phyloP scores from a whole-genome alignment of 2,888 invertebrate species.

The Hoplodrina ambigua region DNA sequence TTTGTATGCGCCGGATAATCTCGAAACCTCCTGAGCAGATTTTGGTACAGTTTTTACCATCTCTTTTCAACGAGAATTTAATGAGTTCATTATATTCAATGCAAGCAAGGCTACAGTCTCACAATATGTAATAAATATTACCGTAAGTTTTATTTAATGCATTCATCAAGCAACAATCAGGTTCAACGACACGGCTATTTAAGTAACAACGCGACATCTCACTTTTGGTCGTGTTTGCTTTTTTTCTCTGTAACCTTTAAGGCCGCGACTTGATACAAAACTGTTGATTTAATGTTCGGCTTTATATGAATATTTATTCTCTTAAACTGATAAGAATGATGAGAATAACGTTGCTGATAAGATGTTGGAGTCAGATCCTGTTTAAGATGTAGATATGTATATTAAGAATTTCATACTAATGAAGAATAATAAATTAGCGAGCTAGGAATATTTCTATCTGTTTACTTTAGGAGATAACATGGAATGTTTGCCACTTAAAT shows the following conservation, averaged over 20 bases:
- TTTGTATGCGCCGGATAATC: neutral
- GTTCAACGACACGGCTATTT: constrained; percentile 83
- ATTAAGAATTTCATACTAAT: constrained; percentile 12
- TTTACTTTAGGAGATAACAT: constrained; percentile 39
- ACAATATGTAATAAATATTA: constrained; percentile 45
- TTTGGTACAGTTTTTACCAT: neutral
- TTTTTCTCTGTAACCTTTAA: constrained; percentile 74
- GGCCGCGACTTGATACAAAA: constrained; percentile 45
- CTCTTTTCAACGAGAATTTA: constrained; percentile 6
- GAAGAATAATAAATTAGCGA: constrained; percentile 14
- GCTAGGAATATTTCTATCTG: constrained; percentile 18
- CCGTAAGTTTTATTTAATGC: constrained; percentile 50
- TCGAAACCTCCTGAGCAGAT: neutral
- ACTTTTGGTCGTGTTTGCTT: constrained; percentile 70
- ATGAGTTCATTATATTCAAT: constrained; percentile 34
- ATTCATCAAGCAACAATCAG: constrained; percentile 69
- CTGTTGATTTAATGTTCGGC: constrained; percentile 44
- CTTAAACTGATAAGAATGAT: constrained; percentile 22
- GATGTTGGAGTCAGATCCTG: neutral
- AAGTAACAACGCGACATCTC: constrained; percentile 73
- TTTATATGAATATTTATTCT: constrained; percentile 10
- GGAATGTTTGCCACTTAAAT: constrained; percentile 40
- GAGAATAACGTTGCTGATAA: constrained; percentile 25
- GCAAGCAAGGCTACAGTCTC: neutral
- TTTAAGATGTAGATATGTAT: neutral